phyloP scores from a whole-genome alignment of 2,113 vertebrate species.

The Tetraodon nigroviridis region DNA sequence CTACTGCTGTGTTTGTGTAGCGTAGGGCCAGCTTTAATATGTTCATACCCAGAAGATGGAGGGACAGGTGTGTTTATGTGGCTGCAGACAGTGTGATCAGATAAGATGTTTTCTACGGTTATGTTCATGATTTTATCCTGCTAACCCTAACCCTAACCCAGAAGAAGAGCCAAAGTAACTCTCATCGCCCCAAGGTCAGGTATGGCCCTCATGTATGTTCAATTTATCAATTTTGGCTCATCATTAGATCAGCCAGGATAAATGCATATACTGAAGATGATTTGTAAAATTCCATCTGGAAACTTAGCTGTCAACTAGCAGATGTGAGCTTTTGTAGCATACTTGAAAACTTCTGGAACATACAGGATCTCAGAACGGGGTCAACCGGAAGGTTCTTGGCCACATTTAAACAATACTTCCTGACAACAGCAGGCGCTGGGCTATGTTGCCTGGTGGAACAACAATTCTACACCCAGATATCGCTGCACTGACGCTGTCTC shows the following conservation, averaged over 20 bases:
- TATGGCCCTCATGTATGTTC: no score
- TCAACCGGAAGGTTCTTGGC: no score
- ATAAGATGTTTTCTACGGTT: constrained; percentile 28
- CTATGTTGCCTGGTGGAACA: not conserved
- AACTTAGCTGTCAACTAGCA: no score
- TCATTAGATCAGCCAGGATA: no score
- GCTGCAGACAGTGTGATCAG: constrained; percentile 22
- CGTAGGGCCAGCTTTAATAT: not conserved
- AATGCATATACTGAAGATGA: no score
- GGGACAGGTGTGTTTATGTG: constrained; percentile 1
- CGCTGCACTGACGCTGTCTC: not conserved
- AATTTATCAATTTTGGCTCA: no score
- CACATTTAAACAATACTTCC: no score
- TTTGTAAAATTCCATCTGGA: no score
- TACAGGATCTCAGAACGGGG: not conserved
- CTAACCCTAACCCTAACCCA: constrained; percentile 42
- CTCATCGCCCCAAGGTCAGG: no score
- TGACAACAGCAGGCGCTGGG: not conserved
- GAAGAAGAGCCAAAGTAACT: no score
- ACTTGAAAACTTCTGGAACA: not conserved
- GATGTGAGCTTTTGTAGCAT: no score
- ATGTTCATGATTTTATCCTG: constrained; percentile 40
- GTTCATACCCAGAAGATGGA: not conserved
- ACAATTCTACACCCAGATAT: not conserved
- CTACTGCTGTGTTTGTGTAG: not conserved